Conservation (phyloP, 2,113 vertebrate genomes). For the mouse (Mus musculus) region DNA sequence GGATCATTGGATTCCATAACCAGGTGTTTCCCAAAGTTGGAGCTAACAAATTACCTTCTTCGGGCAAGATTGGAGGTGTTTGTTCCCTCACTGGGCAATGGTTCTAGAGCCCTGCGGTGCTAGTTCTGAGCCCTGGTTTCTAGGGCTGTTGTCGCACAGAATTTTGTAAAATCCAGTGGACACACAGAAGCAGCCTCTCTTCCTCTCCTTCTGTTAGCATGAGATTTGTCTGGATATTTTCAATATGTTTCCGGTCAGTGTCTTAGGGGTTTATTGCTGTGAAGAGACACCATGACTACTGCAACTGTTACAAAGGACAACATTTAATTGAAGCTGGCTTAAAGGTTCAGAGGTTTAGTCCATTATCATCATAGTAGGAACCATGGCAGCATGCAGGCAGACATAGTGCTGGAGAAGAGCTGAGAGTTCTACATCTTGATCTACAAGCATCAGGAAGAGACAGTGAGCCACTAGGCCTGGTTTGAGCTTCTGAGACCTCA, state of each 20-base stretch:
- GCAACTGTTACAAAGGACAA: too few relatives aligned
- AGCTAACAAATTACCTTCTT: neutral
- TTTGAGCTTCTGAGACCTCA: too few relatives aligned
- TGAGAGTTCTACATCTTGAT: neutral
- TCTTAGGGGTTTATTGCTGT: neutral
- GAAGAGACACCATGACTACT: too few relatives aligned
- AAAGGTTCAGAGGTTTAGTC: too few relatives aligned
- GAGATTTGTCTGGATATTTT: constrained; percentile 14
- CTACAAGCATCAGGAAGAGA: neutral
- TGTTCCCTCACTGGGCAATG: neutral
- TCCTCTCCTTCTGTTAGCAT: neutral
- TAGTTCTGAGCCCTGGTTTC: neutral
- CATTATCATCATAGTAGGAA: too few relatives aligned
- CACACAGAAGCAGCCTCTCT: neutral
- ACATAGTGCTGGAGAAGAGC: too few relatives aligned
- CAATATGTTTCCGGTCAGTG: neutral
- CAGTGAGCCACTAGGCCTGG: neutral
- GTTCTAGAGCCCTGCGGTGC: neutral
- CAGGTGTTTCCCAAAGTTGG: neutral
- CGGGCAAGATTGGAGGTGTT: neutral
- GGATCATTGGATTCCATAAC: neutral
- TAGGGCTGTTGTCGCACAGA: neutral
- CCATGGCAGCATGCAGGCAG: too few relatives aligned
- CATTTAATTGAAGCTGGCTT: too few relatives aligned
- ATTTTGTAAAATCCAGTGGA: neutral